Base-by-base conservation (phyloP, 2,888 invertebrate genomes). In the Digitonthophagus gazella region DNA sequence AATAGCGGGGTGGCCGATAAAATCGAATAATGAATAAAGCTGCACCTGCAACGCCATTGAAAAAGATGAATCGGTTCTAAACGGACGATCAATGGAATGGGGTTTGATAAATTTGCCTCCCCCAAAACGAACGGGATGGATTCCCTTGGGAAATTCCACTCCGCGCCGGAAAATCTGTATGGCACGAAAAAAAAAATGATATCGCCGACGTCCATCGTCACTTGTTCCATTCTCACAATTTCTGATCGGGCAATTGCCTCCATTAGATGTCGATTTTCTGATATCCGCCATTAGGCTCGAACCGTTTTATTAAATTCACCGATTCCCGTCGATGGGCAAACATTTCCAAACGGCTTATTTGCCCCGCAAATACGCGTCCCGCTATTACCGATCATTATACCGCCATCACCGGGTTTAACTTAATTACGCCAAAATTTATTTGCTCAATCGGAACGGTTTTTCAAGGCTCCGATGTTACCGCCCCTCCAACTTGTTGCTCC, bases 61-160 rank as follows among this genome's bases (percentile, higher is more conserved):
- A 79, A 79, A 77, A 79, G 79, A 80, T 79, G 77, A 80, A 80
- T 80, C 75, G 76, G 71, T 75, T 72, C 76, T 78, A 76, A 78
- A 76, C 75, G 74, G 75, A 70, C 78, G 74, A 75, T 77, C 73
- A 72, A 71, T 74, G 72, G 68, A 67, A 66, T 68, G 67, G 69
- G 44, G 22, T 72, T 73, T 75, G 74, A 75, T 74, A 74, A 73
- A 78, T 79, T 79, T 76, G 58, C 73, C 75, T 73, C 73, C 74
- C 72, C 69, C 75, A 74, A n/a, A n/a, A 74, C 76, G 75, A 79
- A 78, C 78, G 78, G 77, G 78, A 79, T 77, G 78, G 76, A 78
- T 79, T 78, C 77, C 79, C 78, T 72, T 74, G 80, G 79, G 79
- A 79, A 79, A 80, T 79, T 78, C 76, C 79, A 77, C 76, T 79